These are phyloP conservation scores for Dryoscopus gambensis DNA, from an alignment of 2,113 vertebrate species.

Conservation along the genomic window DNA sequence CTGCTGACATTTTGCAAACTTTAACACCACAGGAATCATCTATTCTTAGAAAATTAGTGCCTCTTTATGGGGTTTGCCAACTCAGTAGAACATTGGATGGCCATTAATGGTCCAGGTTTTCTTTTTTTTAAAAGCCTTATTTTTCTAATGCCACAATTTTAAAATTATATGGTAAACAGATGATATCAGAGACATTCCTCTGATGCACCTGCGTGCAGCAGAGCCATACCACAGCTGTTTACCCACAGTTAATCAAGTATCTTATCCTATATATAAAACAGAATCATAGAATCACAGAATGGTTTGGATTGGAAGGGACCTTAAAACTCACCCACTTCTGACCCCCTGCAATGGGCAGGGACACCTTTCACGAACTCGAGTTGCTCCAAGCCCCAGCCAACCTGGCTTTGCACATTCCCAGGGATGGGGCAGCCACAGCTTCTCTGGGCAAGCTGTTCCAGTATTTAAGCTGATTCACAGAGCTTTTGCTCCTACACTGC, in stretches of 20 bases:
- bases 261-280: background rate
- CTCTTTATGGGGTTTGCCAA: background rate
- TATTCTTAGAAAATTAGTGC: background rate
- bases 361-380: background rate
- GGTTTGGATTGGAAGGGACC: background rate
- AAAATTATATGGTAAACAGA: background rate
- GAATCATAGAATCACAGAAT: background rate
- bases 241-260: background rate
- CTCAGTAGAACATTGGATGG: fast-evolving
- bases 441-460: background rate
- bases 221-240: background rate
- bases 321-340: background rate
- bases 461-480: background rate
- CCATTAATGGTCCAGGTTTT: background rate
- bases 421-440: background rate
- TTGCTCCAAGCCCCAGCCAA: background rate
- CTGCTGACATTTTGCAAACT: background rate
- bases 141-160: background rate
- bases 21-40: background rate
- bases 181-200: background rate
- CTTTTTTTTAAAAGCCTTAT: background rate
- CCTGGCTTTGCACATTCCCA: background rate
- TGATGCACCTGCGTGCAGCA: background rate
- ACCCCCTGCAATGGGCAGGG: background rate
- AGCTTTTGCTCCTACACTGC: background rate